Conservation (phyloP, 2,113 vertebrate genomes). For the Antennarius striatus region DNA sequence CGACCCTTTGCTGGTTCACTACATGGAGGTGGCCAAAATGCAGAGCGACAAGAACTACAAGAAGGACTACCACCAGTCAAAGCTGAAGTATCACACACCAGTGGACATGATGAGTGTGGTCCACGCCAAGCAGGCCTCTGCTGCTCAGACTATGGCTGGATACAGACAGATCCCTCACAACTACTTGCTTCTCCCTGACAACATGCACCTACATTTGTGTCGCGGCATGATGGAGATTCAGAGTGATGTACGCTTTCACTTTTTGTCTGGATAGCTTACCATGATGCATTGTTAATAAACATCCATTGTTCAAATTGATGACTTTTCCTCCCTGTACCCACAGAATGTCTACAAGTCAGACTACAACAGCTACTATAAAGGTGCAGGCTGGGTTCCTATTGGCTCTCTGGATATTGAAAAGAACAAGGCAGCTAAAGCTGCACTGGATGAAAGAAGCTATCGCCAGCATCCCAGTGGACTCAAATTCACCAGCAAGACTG, state of each 20-base stretch:
- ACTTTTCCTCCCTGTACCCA: constrained; percentile 18
- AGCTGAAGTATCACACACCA: constrained; percentile 89
- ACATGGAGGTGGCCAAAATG: constrained; percentile 89
- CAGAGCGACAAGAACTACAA: constrained; percentile 94
- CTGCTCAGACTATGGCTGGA: constrained; percentile 81
- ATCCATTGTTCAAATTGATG: not conserved
- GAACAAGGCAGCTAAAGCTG: constrained; percentile 80
- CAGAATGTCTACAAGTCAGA: constrained; percentile 90
- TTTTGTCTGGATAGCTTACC: not conserved
- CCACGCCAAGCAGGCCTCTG: constrained; percentile 87
- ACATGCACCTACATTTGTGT: constrained; percentile 82
- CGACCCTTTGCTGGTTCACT: constrained; percentile 93
- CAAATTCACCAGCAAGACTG: constrained; percentile 90
- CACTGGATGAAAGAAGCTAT: constrained; percentile 82
- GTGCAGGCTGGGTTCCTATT: constrained; percentile 87
- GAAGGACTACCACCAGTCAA: constrained; percentile 90
- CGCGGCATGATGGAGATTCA: constrained; percentile 90
- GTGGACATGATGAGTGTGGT: constrained; percentile 89
- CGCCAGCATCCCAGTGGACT: constrained; percentile 83
- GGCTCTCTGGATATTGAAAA: constrained; percentile 88
- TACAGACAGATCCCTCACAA: constrained; percentile 87
- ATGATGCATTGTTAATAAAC: not conserved
- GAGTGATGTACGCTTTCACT: constrained; percentile 86
- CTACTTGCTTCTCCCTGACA: constrained; percentile 87
- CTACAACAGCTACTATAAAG: constrained; percentile 84